These are phyloP conservation scores for Clivina fossor DNA, from an alignment of 2,888 invertebrate genomes.

Conservation along the genomic window DNA sequence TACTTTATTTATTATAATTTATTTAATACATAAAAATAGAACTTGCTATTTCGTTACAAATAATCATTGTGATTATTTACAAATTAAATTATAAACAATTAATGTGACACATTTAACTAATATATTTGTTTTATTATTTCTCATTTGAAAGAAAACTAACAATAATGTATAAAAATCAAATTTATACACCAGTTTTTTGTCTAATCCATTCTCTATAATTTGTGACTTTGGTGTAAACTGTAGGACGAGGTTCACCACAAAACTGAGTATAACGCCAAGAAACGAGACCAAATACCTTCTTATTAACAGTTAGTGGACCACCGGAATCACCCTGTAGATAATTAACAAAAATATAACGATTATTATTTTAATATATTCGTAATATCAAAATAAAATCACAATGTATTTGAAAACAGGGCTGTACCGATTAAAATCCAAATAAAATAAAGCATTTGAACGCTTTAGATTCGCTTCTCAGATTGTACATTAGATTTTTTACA, in stretches of 20 bases:
- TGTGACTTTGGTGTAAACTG: neutral
- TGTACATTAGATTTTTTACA: too few species aligned
- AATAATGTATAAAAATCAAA: neutral
- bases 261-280: slow-evolving; percentile 56
- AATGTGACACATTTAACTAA: too few species aligned
- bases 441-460: too few species aligned
- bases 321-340: slow-evolving; percentile 48
- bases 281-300: slow-evolving; percentile 52
- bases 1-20: too few species aligned
- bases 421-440: neutral
- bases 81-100: too few species aligned
- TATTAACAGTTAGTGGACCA: slow-evolving; percentile 50
- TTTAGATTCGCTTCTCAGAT: too few species aligned
- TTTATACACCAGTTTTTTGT: neutral
- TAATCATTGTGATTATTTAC: too few species aligned
- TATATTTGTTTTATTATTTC: too few species aligned
- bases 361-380: too few species aligned
- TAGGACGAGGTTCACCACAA: slow-evolving; percentile 43
- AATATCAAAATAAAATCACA: too few species aligned
- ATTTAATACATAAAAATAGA: too few species aligned
- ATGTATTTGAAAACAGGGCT: neutral
- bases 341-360: slow-evolving; percentile 12
- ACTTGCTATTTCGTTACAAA: too few species aligned
- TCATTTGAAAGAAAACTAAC: neutral
- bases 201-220: slow-evolving; percentile 39